A percentile compares a stretch with the other conserved stretches of the same genome.
phyloP scores from a whole-genome alignment of 2,888 invertebrate species.

The Pseudanteris insignis region DNA sequence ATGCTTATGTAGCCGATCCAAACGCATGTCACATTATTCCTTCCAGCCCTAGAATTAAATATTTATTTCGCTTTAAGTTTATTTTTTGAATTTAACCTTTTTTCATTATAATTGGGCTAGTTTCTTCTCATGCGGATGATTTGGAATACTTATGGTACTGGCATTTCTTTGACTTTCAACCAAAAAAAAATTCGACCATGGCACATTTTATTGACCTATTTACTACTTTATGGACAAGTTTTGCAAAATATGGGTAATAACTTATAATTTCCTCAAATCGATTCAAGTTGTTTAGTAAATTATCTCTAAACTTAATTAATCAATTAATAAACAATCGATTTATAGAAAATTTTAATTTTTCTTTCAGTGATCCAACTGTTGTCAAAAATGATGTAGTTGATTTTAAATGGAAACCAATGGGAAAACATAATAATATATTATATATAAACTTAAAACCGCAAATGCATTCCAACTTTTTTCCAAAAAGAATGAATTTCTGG shows the following conservation, averaged over 20 bases:
- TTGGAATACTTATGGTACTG: slow-evolving; percentile 67
- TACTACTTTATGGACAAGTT: slow-evolving; percentile 68
- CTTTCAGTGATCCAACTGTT: slow-evolving; percentile 64
- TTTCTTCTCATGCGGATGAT: slow-evolving; percentile 68
- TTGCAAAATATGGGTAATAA: slow-evolving; percentile 68
- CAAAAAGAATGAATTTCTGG: slow-evolving; percentile 66
- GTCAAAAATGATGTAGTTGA: slow-evolving; percentile 54
- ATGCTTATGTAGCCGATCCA: too few relatives aligned
- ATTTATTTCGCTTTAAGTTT: too few relatives aligned
- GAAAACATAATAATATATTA: slow-evolving; percentile 55
- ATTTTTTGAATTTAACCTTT: too few relatives aligned
- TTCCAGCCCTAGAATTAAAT: too few relatives aligned
- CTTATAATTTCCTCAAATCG: too few relatives aligned
- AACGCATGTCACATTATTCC: too few relatives aligned
- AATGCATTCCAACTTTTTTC: slow-evolving; percentile 58
- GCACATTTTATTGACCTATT: slow-evolving; percentile 62
- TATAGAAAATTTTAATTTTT: neutral
- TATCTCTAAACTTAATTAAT: too few relatives aligned
- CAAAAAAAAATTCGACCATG: slow-evolving; percentile 53
- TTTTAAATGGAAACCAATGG: slow-evolving; percentile 64
- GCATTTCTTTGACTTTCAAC: slow-evolving; percentile 57
- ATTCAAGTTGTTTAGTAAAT: neutral
- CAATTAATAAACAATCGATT: neutral
- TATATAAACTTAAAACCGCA: slow-evolving; percentile 59
- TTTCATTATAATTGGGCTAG: too few relatives aligned